Base-by-base conservation (phyloP, 1,140 invertebrate species). In the Bombus confusus region DNA sequence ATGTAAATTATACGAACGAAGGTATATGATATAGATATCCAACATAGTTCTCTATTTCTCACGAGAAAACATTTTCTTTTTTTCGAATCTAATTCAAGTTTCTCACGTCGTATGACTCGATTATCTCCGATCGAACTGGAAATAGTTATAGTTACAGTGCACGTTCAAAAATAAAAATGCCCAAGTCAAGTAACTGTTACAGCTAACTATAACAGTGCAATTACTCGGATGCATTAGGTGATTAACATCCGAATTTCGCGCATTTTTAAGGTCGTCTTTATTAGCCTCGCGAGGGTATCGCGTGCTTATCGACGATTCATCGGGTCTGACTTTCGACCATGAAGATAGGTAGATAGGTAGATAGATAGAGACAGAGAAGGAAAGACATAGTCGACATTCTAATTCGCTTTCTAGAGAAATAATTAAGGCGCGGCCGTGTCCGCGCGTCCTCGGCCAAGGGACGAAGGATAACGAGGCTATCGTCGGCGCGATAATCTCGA, bases 231-330 rank as follows among this genome's bases (percentile, higher is more conserved):
- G 41, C 75, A 76, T 66, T 25, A 39, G 39, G 57, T 66, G 22
- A 59, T 52, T 75, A 34, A 4, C 41, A 9, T 59, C 34, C 12
- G 37, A 52, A 52, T 8, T 78, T 64, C 43, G 10, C 37, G 18
- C 6, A 43, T 43, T 64, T 74, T 64, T 31, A 10, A 41, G n/a
- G 3, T n/a, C 28, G 13, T 22, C 59, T 22, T 47, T 73, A 47
- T 34, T 28, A 28, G 28, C 62, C 73, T 25, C 15, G 13, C 28
- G 31, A 15, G 25, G 8, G 9, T 43, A 68, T 89, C 80, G 87
- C 88, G 88, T 89, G 87, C 8, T 76, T 57, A 77, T 87, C 85
- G 57, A 47, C 87, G 80, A 89, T 89, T 78, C 64, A 78, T 89
- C 80, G 78, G 37, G 66, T 34, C 41, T n/a, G 10, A 31, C n/a